Conservation (phyloP, 1,140 invertebrate species). For the Portunus trituberculatus region DNA sequence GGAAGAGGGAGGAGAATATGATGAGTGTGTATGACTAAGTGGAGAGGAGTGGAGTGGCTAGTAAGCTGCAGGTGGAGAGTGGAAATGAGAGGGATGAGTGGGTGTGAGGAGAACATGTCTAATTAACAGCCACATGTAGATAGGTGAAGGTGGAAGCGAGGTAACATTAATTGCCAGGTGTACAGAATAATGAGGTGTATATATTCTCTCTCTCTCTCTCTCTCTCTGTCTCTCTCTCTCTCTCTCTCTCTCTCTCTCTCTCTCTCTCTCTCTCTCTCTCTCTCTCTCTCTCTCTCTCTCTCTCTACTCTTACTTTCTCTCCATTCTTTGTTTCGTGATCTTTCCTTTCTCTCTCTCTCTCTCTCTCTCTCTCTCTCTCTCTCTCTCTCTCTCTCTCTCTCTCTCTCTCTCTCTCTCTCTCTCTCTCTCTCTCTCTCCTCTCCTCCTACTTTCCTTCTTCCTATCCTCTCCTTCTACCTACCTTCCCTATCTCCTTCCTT, state of each 20-base stretch:
- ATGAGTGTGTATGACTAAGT: not conserved
- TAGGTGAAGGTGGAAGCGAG: too few relatives aligned
- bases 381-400: not conserved
- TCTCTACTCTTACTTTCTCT: too few relatives aligned
- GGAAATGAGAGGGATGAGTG: not conserved
- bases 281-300: too few relatives aligned
- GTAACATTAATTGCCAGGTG: too few relatives aligned
- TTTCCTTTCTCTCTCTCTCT: too few relatives aligned
- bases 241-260: conserved; percentile 37
- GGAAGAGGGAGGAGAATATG: not conserved
- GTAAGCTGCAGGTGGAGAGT: not conserved
- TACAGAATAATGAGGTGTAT: too few relatives aligned
- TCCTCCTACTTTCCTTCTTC: not conserved
- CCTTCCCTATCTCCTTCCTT: too few relatives aligned
- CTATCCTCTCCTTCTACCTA: not conserved
- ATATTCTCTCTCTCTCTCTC: conserved; percentile 5
- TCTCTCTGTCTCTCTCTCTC: conserved; percentile 39
- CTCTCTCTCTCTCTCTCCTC: too few relatives aligned
- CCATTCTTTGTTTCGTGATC: too few relatives aligned
- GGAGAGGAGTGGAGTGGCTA: not conserved
- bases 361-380: not conserved
- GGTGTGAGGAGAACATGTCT: not conserved
- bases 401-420: not conserved
- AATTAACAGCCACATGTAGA: too few relatives aligned
- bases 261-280: not conserved